Evolutionary conservation across 2,113 vertebrate genomes (phyloP), one percentile per base, ranked within the genome.

Genomic region (Corydoras maculifer): DNA sequence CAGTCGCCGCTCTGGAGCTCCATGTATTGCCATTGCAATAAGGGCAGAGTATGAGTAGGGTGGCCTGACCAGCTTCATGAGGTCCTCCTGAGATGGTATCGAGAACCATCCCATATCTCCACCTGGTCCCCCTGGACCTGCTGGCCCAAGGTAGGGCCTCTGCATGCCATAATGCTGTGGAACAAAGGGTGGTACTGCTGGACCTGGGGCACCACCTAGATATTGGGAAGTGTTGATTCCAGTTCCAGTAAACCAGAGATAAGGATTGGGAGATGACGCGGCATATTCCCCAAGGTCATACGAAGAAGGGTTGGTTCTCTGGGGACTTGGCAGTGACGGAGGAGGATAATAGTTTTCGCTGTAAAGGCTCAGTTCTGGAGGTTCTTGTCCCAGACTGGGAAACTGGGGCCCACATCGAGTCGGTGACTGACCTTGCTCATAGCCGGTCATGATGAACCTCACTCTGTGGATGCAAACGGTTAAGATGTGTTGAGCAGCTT

Each of bases 11-110:
- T 98, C 97, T 0, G 91, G 95, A 0, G 97, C 95, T 15, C 96
- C 94, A 1, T 98, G 96, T 81, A 98, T 99, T 69, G 97, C 97
- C 97, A 99, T 99, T 79, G 97, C 97, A 3, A 99, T 99, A 49
- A 99, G 93, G 2, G 97, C 97, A 0, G 97, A 99, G 82, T 99
- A 99, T 58, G 96, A 98, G 61, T 99, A 99, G 0, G 97, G 97
- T 0, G 97, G 97, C 65, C 97, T 88, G 68, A 99, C 97, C 82
- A 98, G 77, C 83, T 98, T 98, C 94, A 99, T 98, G 65, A 99
- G 88, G 84, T 99, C 97, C 84, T 99, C 96, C 78, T 99, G 97
- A 7, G 94, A 97, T 0, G 95, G 97, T 2, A 98, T 90, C 32
- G 94, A 95, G 79, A 98, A 93, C 97, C 97, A 99, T 78, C 93